Evolutionary conservation across 2,113 vertebrate genomes (phyloP).

Genomic region (Oreochromis tanganicae): DNA sequence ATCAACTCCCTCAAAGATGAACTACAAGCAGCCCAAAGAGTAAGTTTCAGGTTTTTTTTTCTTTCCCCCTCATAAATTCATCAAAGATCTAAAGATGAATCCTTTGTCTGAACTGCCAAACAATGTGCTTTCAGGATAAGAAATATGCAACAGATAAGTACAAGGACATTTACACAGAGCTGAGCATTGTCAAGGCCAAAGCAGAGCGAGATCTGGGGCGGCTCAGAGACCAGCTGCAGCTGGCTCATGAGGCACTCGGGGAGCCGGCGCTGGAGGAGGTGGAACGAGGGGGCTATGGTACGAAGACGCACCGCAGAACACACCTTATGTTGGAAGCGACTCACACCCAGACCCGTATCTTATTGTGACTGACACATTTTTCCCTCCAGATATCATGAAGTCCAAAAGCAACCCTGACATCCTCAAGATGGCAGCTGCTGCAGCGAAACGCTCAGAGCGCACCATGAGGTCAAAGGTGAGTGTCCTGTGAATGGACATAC

Average conservation of each 20-base stretch:
- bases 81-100: not conserved
- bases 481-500: not conserved
- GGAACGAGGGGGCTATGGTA: constrained; percentile 76
- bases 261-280: constrained; percentile 70
- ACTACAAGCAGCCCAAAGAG: constrained; percentile 78
- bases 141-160: constrained; percentile 81
- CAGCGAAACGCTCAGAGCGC: constrained; percentile 77
- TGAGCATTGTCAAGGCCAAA: constrained; percentile 81
- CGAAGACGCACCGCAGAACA: not conserved
- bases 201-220: constrained; percentile 74
- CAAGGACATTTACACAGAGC: constrained; percentile 82
- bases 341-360: too few relatives aligned
- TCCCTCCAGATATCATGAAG: constrained; percentile 76
- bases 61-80: not conserved
- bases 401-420: constrained; percentile 83
- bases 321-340: not conserved
- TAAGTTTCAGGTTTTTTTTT: not conserved
- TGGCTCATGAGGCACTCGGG: constrained; percentile 77
- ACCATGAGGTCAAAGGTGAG: constrained; percentile 78
- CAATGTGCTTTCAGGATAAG: constrained; percentile 68
- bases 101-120: not conserved
- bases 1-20: constrained; percentile 81
- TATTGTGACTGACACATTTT: not conserved
- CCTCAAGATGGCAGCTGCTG: constrained; percentile 78
- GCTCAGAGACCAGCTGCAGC: constrained; percentile 76